These are phyloP conservation scores for Prenolepis imparis DNA, from an alignment of 2,888 invertebrate genomes.

Conservation along the genomic window DNA sequence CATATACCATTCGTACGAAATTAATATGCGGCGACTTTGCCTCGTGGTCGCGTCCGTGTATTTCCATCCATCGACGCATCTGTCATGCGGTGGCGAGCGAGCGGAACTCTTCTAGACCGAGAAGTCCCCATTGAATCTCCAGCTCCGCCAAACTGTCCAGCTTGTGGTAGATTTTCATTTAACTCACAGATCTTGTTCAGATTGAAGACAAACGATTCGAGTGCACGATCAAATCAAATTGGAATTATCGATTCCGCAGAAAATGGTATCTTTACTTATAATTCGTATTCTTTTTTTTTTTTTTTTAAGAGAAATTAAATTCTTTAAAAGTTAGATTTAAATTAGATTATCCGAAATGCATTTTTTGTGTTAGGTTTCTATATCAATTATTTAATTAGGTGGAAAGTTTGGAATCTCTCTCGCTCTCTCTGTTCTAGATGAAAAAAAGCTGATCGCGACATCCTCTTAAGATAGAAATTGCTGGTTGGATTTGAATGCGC, in stretches of 20 bases:
- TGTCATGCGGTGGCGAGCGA: conserved; percentile 2
- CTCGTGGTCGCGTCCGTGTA: conserved; percentile 33
- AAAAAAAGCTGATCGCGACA: conserved; percentile 9
- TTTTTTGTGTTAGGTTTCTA: neutral
- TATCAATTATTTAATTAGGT: neutral
- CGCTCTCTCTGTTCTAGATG: neutral
- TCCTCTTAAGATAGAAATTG: conserved; percentile 4
- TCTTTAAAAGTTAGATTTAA: neutral
- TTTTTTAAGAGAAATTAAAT: neutral
- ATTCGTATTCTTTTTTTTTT: neutral
- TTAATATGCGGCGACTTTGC: conserved; percentile 51
- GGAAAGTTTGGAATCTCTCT: neutral
- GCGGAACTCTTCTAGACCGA: conserved; percentile 29
- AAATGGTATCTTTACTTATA: conserved; percentile 5
- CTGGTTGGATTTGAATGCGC: conserved; percentile 28
- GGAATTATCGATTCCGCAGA: conserved; percentile 11
- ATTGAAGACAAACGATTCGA: conserved; percentile 22
- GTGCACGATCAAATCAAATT: conserved; percentile 7
- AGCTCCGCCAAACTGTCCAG: conserved; percentile 3
- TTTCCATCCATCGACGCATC: conserved; percentile 43
- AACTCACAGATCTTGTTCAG: conserved; percentile 7
- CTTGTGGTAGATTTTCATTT: conserved; percentile 14
- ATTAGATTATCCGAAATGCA: conserved; percentile 1
- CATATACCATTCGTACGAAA: conserved; percentile 33
- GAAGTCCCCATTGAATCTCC: neutral